Base-by-base conservation (phyloP, 1,140 invertebrate species). In the Drosophila sproati region DNA sequence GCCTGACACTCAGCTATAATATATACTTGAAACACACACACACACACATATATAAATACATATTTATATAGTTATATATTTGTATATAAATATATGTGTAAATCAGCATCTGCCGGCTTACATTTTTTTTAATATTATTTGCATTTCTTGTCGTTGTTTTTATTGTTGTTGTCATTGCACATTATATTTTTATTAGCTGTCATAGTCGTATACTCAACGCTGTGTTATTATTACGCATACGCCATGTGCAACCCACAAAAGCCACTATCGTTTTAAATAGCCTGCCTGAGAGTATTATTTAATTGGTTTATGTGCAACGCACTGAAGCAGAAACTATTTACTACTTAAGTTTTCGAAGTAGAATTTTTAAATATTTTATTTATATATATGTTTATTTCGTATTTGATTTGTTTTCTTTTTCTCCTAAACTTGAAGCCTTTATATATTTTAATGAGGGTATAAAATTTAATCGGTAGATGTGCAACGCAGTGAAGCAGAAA, bases 191-290 rank as follows among this genome's bases (percentile, higher is more conserved):
- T 34, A 8, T 56, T 29, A 31, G 56, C 43, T 75, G 67, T 63
- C 57, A 70, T 70, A 74, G 57, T 75, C 66, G 51, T 43, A 45
- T 29, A 20, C 8, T 28, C 5, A 20, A 34, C 34, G 62, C 32
- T 28, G 66, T 80, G 47, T 39, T 68, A 61, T 57, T 64, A 83
- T 83, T 85, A 80, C 77, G 77, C 81, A 85, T 85, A 85, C 81
- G 81, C 66, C 75, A 73, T 50, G 51, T 73, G 10, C 69, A 57
- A 41, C 62, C 73, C 73, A 7, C 72, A 62, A 74, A 55, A 41
- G 48, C 34, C 66, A 51, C 79, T 47, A 59, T 29, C 5, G 47
- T 55, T 57, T 41, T 68, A 3, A 39, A 3, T 8, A 39, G 3
- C 7, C 5, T 34, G 5, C 34, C 5, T 34, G 3, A 5, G 34